These are phyloP conservation scores for Andricus grossulariae DNA, from an alignment of 1,140 invertebrate species.

Conservation along the genomic window DNA sequence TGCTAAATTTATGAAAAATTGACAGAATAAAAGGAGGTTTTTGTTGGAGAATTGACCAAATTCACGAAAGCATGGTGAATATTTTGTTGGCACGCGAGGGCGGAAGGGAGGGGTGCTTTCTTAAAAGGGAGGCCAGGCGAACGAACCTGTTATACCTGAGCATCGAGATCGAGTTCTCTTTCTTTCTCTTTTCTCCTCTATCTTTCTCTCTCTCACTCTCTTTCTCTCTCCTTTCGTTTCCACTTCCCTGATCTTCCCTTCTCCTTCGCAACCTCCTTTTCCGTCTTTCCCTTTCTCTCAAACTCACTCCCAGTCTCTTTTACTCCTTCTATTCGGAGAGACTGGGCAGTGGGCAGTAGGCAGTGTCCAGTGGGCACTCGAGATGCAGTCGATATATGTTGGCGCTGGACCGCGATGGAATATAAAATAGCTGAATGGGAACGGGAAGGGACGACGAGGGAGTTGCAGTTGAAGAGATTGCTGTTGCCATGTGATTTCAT, in stretches of 20 bases:
- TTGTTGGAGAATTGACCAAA: background rate
- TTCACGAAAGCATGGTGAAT: background rate
- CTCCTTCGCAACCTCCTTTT: slow-evolving; percentile 43
- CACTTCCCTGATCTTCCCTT: slow-evolving; percentile 40
- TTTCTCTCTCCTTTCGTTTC: slow-evolving; percentile 40
- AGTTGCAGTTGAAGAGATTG: slow-evolving; percentile 51
- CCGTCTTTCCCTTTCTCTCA: slow-evolving; percentile 43
- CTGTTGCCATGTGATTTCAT: slow-evolving; percentile 67
- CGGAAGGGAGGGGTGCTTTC: slow-evolving; percentile 40
- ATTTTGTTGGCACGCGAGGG: slow-evolving; percentile 45
- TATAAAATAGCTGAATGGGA: slow-evolving; percentile 55
- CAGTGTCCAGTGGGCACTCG: background rate
- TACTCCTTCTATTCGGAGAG: slow-evolving; percentile 12
- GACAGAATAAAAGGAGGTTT: too few species aligned
- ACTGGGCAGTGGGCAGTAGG: background rate
- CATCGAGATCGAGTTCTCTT: slow-evolving; percentile 35
- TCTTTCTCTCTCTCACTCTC: slow-evolving; percentile 43
- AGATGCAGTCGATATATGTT: slow-evolving; percentile 9
- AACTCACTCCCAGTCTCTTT: slow-evolving; percentile 38
- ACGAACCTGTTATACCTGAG: slow-evolving; percentile 68
- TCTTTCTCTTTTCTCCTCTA: slow-evolving; percentile 43
- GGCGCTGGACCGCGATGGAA: slow-evolving; percentile 45
- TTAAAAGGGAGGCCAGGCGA: slow-evolving; percentile 63
- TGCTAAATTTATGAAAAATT: too few species aligned
- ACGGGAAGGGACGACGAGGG: slow-evolving; percentile 43